Conservation (phyloP, 2,113 vertebrate genomes). For the Arizona elegans region DNA sequence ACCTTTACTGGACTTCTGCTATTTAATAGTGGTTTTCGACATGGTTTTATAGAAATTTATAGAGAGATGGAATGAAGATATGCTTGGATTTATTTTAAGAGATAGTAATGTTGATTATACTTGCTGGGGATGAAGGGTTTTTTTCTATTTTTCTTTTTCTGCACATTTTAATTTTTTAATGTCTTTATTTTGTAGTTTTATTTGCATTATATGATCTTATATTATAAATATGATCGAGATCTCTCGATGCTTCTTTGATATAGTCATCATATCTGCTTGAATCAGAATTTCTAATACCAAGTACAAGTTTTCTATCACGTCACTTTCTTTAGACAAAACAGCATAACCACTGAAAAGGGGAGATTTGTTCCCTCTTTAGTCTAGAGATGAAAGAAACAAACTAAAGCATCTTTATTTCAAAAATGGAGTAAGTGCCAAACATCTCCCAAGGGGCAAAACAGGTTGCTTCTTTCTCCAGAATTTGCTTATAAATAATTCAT, state of each 20-base stretch:
- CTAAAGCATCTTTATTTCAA: conserved; percentile 17
- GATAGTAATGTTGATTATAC: neutral
- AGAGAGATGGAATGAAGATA: neutral
- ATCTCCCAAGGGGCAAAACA: conserved; percentile 42
- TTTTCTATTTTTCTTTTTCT: neutral
- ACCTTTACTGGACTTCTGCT: neutral
- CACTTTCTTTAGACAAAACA: neutral
- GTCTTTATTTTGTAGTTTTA: neutral
- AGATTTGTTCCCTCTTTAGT: neutral
- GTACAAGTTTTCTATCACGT: neutral
- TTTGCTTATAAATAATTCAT: neutral
- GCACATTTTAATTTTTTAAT: neutral
- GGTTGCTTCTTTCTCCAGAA: conserved; percentile 5
- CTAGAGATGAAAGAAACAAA: accelerated
- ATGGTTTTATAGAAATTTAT: neutral
- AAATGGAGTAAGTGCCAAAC: conserved; percentile 20
- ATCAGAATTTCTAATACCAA: neutral
- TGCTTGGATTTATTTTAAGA: neutral
- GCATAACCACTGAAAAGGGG: neutral
- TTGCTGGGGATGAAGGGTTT: neutral
- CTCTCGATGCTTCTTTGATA: neutral
- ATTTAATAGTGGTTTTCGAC: neutral
- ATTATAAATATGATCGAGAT: neutral
- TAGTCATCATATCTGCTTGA: neutral
- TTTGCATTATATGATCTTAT: neutral